These are phyloP conservation scores for Indri indri DNA, from an alignment of 2,113 vertebrate genomes.

Conservation along the genomic window DNA sequence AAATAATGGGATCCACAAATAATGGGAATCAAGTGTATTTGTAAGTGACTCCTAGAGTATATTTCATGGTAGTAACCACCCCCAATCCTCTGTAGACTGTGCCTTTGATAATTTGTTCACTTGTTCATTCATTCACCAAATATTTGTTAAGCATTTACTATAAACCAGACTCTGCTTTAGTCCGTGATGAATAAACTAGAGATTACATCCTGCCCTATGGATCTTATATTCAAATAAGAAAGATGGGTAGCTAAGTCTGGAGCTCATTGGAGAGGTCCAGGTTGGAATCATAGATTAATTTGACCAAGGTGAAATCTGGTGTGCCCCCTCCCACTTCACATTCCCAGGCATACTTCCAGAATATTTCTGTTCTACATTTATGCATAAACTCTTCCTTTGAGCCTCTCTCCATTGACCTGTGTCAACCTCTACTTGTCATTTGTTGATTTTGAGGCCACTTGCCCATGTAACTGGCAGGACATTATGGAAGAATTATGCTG, in stretches of 20 bases:
- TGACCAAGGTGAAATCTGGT: not conserved
- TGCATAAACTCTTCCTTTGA: slow-evolving; percentile 22
- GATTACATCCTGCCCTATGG: not conserved
- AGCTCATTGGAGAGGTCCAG: not conserved
- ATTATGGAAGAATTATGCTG: not conserved
- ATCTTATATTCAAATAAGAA: not conserved
- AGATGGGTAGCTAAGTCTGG: not conserved
- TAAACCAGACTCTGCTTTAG: slow-evolving; percentile 37
- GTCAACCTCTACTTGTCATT: not conserved
- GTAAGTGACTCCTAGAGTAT: not conserved
- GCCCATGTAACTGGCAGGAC: not conserved
- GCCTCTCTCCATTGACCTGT: not conserved
- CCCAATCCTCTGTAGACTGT: not conserved
- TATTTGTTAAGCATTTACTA: slow-evolving; percentile 35
- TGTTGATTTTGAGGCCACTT: slow-evolving; percentile 16
- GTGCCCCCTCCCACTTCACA: not conserved
- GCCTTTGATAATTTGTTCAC: not conserved
- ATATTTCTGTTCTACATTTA: not conserved
- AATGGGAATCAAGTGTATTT: not conserved
- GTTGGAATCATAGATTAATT: slow-evolving; percentile 19
- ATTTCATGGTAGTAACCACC: not conserved
- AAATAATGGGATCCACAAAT: not conserved
- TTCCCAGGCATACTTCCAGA: not conserved
- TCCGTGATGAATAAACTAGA: not conserved
- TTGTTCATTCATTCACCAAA: not conserved